Percentiles rank a stretch among this genome's conserved stretches.
phyloP scores from a whole-genome alignment of 2,113 vertebrate species.

The Pterocles orientalis region DNA sequence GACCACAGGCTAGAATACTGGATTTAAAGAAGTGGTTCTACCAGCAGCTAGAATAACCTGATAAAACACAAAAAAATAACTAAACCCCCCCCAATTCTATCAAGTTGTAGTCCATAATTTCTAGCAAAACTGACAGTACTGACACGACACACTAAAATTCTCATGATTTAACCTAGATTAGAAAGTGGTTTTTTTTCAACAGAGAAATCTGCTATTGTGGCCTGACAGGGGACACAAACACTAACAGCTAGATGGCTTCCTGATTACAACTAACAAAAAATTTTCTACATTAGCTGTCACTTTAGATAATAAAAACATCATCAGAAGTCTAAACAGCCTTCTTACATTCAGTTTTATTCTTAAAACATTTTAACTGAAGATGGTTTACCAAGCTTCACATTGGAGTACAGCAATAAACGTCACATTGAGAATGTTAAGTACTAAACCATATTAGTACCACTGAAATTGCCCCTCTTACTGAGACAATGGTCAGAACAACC shows the following conservation, averaged over 20 bases:
- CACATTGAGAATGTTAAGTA: not conserved
- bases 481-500: not conserved
- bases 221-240: not conserved
- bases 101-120: not conserved
- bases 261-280: not conserved
- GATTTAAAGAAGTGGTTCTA: not conserved
- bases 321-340: not conserved
- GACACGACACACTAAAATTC: not conserved
- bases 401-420: not conserved
- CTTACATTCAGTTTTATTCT: not conserved
- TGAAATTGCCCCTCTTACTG: not conserved
- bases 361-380: not conserved
- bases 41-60: not conserved
- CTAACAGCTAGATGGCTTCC: not conserved
- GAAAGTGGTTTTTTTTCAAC: not conserved
- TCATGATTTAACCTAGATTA: not conserved
- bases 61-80: not conserved
- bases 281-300: not conserved
- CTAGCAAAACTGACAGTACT: not conserved
- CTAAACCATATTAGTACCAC: not conserved
- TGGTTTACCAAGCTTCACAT: not conserved
- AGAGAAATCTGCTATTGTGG: not conserved
- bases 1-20: not conserved
- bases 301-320: not conserved
- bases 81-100: not conserved